phyloP scores from a whole-genome alignment of 2,888 invertebrate species.

The Anarsia innoxiella region DNA sequence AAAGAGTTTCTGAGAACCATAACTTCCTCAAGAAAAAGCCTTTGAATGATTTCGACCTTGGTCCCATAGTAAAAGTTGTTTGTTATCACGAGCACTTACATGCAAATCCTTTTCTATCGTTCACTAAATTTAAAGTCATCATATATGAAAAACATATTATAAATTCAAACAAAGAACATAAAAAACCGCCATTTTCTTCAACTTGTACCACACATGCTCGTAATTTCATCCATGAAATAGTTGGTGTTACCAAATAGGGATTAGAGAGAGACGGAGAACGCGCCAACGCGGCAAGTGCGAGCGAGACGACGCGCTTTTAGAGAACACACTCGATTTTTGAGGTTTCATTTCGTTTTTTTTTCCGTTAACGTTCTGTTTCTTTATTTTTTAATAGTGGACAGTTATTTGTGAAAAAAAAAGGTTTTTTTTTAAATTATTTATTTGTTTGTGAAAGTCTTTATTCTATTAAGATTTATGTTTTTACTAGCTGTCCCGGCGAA shows the following conservation, averaged over 20 bases:
- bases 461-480: no score
- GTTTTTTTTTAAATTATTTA: not conserved
- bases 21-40: no score
- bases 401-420: no score
- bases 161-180: not conserved
- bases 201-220: slow-evolving; percentile 29
- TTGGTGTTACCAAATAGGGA: slow-evolving; percentile 75
- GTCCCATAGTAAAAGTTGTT: no score
- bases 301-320: slow-evolving; percentile 22
- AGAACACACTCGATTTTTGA: slow-evolving; percentile 46
- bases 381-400: not conserved
- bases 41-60: no score
- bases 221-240: slow-evolving; percentile 76
- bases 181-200: not conserved
- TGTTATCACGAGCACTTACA: no score
- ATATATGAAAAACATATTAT: no score
- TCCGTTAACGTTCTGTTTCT: slow-evolving; percentile 24
- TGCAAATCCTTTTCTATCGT: no score
- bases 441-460: not conserved
- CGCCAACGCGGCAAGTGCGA: slow-evolving; percentile 29
- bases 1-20: no score
- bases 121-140: no score
- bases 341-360: slow-evolving; percentile 40
- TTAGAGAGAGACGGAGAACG: slow-evolving; percentile 52
- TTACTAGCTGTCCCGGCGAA: no score